A percentile compares a stretch with the other conserved stretches of the same genome.
Evolutionary conservation across 1,140 invertebrate species (phyloP).

Genomic region (Dreissena rostriformis): DNA sequence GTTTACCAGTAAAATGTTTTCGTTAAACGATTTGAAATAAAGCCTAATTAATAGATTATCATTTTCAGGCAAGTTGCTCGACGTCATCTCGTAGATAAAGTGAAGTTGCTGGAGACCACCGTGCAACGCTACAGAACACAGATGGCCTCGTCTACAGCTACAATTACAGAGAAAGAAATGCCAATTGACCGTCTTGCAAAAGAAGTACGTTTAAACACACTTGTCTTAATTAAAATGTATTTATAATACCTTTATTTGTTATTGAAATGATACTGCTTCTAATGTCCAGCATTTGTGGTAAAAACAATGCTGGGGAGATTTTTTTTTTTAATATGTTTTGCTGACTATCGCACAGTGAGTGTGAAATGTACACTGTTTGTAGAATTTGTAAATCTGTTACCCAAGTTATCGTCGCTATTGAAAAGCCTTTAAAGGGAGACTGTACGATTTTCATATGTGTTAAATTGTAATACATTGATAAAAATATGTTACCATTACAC

Average conservation of each 20-base stretch:
- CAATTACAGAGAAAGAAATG: slow-evolving; percentile 46
- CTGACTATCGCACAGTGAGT: too few species aligned
- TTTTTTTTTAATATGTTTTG: background rate
- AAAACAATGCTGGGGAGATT: background rate
- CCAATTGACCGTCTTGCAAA: slow-evolving; percentile 19
- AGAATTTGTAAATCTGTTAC: too few species aligned
- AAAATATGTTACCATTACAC: too few species aligned
- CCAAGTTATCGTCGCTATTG: too few species aligned
- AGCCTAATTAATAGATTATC: too few species aligned
- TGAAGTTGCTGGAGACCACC: slow-evolving; percentile 41
- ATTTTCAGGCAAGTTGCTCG: slow-evolving; percentile 24
- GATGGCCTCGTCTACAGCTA: slow-evolving; percentile 28
- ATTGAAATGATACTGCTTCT: background rate
- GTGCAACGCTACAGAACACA: slow-evolving; percentile 44
- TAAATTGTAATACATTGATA: too few species aligned
- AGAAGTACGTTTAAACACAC: slow-evolving; percentile 12
- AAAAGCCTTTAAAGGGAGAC: too few species aligned
- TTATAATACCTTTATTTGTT: background rate
- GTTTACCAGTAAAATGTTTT: too few species aligned
- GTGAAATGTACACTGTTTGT: too few species aligned
- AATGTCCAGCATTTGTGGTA: background rate
- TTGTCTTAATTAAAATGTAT: background rate
- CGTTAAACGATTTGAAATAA: too few species aligned
- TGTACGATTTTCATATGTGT: too few species aligned
- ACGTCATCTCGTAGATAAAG: slow-evolving; percentile 49